A percentile compares a stretch with the other conserved stretches of the same genome.
Evolutionary conservation across 2,888 invertebrate genomes (phyloP).

Genomic region (Petrolisthes manimaculis): DNA sequence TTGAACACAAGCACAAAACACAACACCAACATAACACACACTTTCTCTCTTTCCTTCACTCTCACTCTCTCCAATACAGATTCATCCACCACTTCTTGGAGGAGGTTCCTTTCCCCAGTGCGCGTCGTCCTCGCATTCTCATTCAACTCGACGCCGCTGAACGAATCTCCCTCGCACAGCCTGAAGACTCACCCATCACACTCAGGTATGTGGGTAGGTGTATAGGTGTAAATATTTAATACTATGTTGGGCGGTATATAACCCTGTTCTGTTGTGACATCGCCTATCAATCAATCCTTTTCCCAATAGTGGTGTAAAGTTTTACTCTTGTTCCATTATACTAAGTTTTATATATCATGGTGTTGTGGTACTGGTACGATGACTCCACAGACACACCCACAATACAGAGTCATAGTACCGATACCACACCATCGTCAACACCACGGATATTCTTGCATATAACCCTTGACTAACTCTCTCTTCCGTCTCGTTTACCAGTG

Average conservation of each 20-base stretch:
- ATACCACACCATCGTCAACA: no score
- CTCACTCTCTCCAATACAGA: constrained; percentile 68
- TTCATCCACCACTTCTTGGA: constrained; percentile 94
- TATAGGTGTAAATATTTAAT: neutral
- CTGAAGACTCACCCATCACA: constrained; percentile 95
- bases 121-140: constrained; percentile 88
- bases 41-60: neutral
- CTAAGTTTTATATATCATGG: no score
- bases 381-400: no score
- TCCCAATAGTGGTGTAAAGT: no score
- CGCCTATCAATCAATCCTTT: no score
- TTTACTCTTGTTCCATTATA: no score
- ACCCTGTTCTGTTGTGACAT: no score
- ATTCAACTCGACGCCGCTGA: constrained; percentile 80
- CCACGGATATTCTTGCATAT: no score
- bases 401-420: no score
- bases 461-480: no score
- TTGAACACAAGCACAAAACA: neutral
- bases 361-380: no score
- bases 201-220: constrained; percentile 73
- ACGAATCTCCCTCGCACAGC: constrained; percentile 90
- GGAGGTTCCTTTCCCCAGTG: constrained; percentile 95
- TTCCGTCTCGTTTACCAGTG: constrained; percentile 75
- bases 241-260: no score
- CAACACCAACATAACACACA: neutral